These are phyloP conservation scores for Pangasianodon hypophthalmus DNA, from an alignment of 2,113 vertebrate species.

Conservation along the genomic window DNA sequence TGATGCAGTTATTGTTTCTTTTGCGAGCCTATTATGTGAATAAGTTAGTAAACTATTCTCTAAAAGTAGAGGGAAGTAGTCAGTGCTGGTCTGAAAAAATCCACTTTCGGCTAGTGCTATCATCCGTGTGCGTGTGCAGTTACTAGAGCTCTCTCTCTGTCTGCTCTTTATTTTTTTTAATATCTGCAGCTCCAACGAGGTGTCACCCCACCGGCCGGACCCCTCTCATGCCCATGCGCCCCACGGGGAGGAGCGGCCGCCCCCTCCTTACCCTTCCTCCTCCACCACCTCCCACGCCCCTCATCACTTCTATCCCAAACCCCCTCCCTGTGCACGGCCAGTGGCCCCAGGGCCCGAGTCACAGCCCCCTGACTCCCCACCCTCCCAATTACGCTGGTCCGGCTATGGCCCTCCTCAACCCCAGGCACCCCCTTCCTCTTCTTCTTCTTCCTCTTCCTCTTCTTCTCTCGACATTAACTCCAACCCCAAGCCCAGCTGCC, in stretches of 20 bases:
- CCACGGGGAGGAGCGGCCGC: constrained; percentile 76
- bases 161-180: constrained; percentile 72
- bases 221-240: constrained; percentile 76
- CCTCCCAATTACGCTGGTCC: constrained; percentile 73
- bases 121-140: constrained; percentile 70
- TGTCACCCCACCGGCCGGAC: constrained; percentile 81
- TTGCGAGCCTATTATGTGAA: background rate
- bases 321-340: constrained; percentile 73
- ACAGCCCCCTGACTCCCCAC: constrained; percentile 72
- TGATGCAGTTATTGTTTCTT: constrained; percentile 45
- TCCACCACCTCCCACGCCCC: constrained; percentile 60
- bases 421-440: constrained; percentile 69
- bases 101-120: constrained; percentile 62
- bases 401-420: constrained; percentile 75
- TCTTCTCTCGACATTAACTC: constrained; percentile 82
- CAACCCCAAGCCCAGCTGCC: constrained; percentile 80
- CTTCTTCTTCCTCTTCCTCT: constrained; percentile 75
- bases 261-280: constrained; percentile 74
- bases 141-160: constrained; percentile 71
- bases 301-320: constrained; percentile 73
- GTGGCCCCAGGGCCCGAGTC: constrained; percentile 77
- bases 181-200: constrained; percentile 83
- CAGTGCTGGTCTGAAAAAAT: constrained; percentile 42
- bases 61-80: constrained; percentile 32
- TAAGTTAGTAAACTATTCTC: constrained; percentile 26